Percentiles rank a stretch among this genome's conserved stretches.
phyloP scores from a whole-genome alignment of 2,797 vertebrate genomes.

The Kryptolebias ocellatus region DNA sequence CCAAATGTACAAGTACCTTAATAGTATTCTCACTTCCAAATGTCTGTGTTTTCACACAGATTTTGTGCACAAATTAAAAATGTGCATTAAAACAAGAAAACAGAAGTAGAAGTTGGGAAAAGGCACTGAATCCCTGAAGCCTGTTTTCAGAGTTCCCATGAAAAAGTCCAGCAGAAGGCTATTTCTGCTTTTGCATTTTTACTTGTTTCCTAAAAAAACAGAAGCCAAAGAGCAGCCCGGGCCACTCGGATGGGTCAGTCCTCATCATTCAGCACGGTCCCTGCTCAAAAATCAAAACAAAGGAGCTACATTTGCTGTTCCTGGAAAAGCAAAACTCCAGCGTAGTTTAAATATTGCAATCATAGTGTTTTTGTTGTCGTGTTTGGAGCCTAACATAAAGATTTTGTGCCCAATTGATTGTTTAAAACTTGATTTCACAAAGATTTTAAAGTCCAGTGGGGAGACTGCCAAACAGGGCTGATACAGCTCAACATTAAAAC shows the following conservation, averaged over 20 bases:
- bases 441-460: no score
- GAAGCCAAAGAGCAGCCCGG: background rate
- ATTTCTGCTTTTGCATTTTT: slow-evolving; percentile 3
- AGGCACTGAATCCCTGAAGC: background rate
- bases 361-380: background rate
- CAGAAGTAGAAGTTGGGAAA: no score
- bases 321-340: background rate
- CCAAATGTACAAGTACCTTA: background rate
- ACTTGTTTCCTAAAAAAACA: background rate
- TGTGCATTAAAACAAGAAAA: no score
- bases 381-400: no score
- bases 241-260: background rate
- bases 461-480: no score
- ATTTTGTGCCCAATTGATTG: no score
- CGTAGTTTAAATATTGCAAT: no score
- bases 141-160: background rate
- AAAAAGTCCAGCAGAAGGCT: background rate
- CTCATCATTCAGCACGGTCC: background rate
- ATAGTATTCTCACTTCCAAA: no score
- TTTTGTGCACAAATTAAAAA: no score
- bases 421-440: no score
- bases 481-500: no score
- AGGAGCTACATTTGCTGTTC: background rate
- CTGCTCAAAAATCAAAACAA: background rate
- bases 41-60: no score